A percentile compares a stretch with the other conserved stretches of the same genome.
These are phyloP conservation scores for Temnothorax nylanderi DNA, from an alignment of 1,140 invertebrate genomes.

Conservation along the genomic window DNA sequence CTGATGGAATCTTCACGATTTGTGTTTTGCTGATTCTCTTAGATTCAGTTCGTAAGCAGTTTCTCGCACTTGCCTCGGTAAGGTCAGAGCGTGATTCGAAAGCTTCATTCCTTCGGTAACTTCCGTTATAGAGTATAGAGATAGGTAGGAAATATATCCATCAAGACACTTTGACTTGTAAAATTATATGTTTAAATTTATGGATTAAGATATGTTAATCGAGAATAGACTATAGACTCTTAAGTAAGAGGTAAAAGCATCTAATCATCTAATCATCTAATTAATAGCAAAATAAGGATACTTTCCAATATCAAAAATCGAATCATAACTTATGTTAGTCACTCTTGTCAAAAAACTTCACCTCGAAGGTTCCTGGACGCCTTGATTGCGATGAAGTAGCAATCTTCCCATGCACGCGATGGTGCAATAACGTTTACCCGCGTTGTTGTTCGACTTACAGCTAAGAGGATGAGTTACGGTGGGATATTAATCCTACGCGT, in stretches of 20 bases:
- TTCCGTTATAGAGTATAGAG: neutral
- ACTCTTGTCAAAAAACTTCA: neutral
- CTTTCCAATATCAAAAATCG: neutral
- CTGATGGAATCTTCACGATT: constrained; percentile 4
- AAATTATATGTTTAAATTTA: constrained; percentile 5
- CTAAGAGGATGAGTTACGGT: constrained; percentile 35
- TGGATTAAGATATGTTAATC: neutral
- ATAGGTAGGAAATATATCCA: neutral
- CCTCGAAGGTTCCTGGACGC: neutral
- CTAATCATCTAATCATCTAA: neutral
- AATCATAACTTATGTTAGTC: constrained; percentile 1
- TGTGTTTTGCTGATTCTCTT: constrained; percentile 11
- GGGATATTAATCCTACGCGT: constrained; percentile 44
- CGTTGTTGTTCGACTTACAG: constrained; percentile 25
- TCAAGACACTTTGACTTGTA: neutral
- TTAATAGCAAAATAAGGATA: neutral
- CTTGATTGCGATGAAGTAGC: constrained; percentile 13
- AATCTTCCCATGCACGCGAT: constrained; percentile 25
- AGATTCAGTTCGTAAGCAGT: neutral
- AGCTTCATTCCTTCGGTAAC: neutral
- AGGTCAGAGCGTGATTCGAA: neutral
- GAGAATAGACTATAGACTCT: neutral
- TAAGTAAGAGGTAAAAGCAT: neutral
- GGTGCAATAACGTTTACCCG: constrained; percentile 25
- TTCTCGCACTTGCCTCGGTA: neutral